Conservation (phyloP, 2,797 vertebrate species). For the Poeciliopsis gracilis region DNA sequence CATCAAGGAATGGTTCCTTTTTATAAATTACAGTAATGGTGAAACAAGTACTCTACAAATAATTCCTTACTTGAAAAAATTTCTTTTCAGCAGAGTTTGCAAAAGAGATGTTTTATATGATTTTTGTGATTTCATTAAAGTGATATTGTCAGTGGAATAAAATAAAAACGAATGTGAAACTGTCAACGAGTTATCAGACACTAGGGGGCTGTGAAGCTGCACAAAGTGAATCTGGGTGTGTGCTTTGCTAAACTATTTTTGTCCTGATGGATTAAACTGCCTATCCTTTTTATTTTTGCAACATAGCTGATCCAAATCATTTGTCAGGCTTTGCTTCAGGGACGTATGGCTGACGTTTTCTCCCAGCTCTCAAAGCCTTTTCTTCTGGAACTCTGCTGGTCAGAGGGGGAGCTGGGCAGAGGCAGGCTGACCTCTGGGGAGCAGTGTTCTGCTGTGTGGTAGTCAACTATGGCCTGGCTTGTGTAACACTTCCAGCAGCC, state of each 20-base stretch:
- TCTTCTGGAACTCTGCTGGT: constrained; percentile 55
- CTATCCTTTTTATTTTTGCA: constrained; percentile 4
- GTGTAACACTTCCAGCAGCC: constrained; percentile 74
- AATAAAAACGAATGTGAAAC: constrained; percentile 8
- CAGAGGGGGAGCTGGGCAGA: constrained; percentile 57
- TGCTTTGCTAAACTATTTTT: constrained; percentile 8
- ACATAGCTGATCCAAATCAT: constrained; percentile 7
- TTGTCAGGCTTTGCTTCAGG: constrained; percentile 12
- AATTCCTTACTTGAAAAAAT: background rate
- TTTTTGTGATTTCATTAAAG: background rate
- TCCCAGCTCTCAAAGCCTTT: constrained; percentile 25
- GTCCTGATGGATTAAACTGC: constrained; percentile 7
- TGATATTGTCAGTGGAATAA: constrained; percentile 7
- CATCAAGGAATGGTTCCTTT: background rate
- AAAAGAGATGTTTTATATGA: background rate
- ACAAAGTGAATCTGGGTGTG: constrained; percentile 17
- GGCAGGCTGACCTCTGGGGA: constrained; percentile 70
- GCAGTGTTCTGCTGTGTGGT: constrained; percentile 75
- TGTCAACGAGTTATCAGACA: constrained; percentile 51
- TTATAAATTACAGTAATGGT: background rate
- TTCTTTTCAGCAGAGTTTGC: background rate
- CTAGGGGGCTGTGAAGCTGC: constrained; percentile 72
- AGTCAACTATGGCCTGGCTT: constrained; percentile 77
- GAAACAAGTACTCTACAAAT: background rate
- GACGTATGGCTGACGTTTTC: constrained; percentile 16